Percentiles rank a stretch among this genome's conserved stretches.
These are phyloP conservation scores for Buphagus erythrorhynchus DNA, from an alignment of 2,797 vertebrate species.

Conservation along the genomic window DNA sequence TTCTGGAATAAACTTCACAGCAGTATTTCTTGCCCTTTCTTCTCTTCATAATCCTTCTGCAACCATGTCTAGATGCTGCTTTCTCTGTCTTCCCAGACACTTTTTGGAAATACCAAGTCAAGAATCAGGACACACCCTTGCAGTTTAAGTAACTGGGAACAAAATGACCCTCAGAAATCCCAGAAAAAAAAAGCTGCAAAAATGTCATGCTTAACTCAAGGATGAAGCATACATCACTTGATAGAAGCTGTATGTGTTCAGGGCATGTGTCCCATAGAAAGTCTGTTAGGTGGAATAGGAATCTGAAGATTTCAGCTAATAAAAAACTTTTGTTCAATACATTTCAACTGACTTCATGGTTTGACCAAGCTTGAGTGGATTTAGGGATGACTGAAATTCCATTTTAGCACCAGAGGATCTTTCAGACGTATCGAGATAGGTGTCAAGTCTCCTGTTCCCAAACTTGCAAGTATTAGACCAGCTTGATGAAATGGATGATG, in stretches of 20 bases:
- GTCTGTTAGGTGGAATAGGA: background rate
- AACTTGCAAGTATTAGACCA: background rate
- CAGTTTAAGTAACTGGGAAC: background rate
- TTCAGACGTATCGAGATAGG: background rate
- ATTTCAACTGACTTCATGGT: background rate
- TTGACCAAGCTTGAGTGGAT: background rate
- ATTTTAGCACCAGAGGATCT: background rate
- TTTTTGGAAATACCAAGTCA: background rate
- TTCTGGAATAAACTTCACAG: background rate
- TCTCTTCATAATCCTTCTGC: background rate
- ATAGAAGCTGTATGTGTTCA: background rate
- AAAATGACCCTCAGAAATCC: background rate
- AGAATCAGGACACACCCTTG: background rate
- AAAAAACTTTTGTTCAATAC: background rate
- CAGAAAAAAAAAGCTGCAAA: background rate
- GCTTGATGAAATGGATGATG: background rate
- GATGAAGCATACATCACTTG: background rate
- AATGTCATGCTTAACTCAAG: background rate
- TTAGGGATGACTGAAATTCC: background rate
- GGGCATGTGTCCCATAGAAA: background rate
- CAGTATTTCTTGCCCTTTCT: background rate
- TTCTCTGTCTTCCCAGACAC: background rate
- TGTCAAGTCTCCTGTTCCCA: background rate
- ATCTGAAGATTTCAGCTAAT: background rate
- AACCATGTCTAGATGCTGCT: background rate